Conservation (phyloP, 1,140 invertebrate species). For the Neodiprion lecontei region DNA sequence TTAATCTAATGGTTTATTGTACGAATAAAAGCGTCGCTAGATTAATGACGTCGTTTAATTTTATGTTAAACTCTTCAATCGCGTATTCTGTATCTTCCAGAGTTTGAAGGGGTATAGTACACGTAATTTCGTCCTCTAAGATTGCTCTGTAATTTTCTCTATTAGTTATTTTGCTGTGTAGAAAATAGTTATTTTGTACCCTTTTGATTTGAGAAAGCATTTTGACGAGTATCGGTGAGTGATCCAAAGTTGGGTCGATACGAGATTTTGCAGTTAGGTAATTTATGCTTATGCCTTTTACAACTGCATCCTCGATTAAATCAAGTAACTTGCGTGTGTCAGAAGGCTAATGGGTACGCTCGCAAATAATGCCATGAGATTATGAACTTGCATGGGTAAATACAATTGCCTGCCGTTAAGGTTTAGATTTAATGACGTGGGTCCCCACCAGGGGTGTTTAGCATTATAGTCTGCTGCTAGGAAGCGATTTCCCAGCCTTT, state of each 20-base stretch:
- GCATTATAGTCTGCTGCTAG: constrained; percentile 49
- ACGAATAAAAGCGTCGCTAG: neutral
- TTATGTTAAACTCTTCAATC: neutral
- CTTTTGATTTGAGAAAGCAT: neutral
- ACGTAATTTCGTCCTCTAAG: neutral
- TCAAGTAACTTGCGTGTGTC: constrained; percentile 30
- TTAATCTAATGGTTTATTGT: too few species aligned
- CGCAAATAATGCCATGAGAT: constrained; percentile 9
- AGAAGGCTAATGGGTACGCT: constrained; percentile 36
- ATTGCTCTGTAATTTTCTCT: constrained; percentile 8
- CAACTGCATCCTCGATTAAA: constrained; percentile 29
- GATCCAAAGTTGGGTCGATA: constrained; percentile 22
- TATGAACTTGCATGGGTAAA: constrained; percentile 20
- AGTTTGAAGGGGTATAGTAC: neutral
- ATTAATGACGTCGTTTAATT: neutral
- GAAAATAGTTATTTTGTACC: neutral
- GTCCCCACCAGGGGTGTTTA: constrained; percentile 44
- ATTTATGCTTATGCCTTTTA: constrained; percentile 22
- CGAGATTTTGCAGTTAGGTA: constrained; percentile 13
- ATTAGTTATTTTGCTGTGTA: constrained; percentile 8
- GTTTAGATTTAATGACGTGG: constrained; percentile 25
- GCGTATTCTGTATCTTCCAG: neutral
- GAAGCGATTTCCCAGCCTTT: constrained; percentile 43
- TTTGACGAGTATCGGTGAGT: constrained; percentile 18
- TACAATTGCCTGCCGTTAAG: constrained; percentile 34